A percentile compares a stretch with the other conserved stretches of the same genome.
Conservation (phyloP, 2,113 vertebrate species). For the Accipiter virgatus region DNA sequence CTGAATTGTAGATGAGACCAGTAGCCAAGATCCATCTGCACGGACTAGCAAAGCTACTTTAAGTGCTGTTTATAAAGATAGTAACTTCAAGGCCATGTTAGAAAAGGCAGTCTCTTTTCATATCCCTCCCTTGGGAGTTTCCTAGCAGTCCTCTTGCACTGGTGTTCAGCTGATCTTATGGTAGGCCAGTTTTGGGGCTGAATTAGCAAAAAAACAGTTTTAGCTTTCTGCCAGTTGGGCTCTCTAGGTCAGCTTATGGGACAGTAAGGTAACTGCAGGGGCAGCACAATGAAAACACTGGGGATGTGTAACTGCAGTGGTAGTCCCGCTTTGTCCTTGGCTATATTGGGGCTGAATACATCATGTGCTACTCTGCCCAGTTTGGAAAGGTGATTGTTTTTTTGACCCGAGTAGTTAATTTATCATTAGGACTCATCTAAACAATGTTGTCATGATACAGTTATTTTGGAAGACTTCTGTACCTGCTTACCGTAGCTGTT, state of each 20-base stretch:
- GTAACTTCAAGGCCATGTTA: not conserved
- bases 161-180: not conserved
- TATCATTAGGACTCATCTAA: not conserved
- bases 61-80: not conserved
- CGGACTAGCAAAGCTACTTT: not conserved
- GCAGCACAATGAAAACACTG: not conserved
- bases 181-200: not conserved
- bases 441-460: not conserved
- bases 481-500: not conserved
- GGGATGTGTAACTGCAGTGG: not conserved
- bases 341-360: not conserved
- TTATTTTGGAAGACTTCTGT: not conserved
- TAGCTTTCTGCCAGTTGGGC: not conserved
- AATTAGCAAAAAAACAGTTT: not conserved
- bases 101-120: not conserved
- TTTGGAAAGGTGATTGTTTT: not conserved
- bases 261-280: not conserved
- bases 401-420: not conserved
- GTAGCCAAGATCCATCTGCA: not conserved
- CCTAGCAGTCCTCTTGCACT: not conserved
- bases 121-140: not conserved
- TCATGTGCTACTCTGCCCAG: rapidly evolving
- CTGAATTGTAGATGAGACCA: not conserved
- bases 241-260: not conserved
- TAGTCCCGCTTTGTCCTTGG: not conserved